phyloP scores from a whole-genome alignment of 2,888 invertebrate genomes.

The Erebia ligea region DNA sequence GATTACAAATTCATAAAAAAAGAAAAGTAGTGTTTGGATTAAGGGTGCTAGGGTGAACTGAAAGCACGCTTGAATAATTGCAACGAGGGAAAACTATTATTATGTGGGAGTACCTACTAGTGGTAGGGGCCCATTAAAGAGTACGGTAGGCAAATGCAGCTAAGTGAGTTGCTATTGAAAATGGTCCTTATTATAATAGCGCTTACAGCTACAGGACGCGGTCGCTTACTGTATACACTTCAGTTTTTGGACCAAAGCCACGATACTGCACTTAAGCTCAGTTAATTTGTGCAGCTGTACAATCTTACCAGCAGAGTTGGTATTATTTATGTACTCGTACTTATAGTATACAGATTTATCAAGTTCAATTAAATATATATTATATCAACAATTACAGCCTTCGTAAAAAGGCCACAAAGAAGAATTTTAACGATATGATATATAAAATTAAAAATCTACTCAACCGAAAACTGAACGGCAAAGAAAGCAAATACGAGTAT shows the following conservation, averaged over 20 bases:
- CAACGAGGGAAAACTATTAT: conserved; percentile 36
- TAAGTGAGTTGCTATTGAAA: conserved; percentile 17
- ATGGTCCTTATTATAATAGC: conserved; percentile 19
- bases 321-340: conserved; percentile 22
- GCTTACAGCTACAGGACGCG: conserved; percentile 9
- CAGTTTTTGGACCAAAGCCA: conserved; percentile 35
- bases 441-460: not conserved
- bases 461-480: not conserved
- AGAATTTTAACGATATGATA: no score
- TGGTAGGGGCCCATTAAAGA: conserved; percentile 28
- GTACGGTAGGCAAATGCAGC: conserved; percentile 24
- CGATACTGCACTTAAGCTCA: conserved; percentile 26
- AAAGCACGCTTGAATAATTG: conserved; percentile 34
- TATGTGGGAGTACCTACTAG: conserved; percentile 22
- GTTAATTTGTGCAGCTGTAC: conserved; percentile 33
- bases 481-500: no score
- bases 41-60: conserved; percentile 19
- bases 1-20: conserved; percentile 23
- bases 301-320: conserved; percentile 21
- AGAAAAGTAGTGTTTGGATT: conserved; percentile 29
- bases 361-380: no score
- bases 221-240: conserved; percentile 27
- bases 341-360: no score
- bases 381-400: no score
- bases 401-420: no score